Evolutionary conservation across 37 sponge, comb jelly and placozoan genomes (phyloP).

Genomic region (Cladorhizidae sp.): DNA sequence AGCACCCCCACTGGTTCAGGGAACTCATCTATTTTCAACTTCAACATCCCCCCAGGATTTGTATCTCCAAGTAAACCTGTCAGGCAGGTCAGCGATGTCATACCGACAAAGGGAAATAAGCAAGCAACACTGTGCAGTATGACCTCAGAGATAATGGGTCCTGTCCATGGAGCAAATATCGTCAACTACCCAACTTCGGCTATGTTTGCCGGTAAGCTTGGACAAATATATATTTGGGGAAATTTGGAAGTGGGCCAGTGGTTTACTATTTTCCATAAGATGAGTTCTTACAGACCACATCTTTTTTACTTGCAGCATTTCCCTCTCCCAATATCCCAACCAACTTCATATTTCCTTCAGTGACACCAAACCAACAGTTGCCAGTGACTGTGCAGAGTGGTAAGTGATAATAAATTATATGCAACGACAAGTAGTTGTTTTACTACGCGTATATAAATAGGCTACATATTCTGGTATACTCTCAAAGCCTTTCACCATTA

Average conservation of each 20-base stretch:
- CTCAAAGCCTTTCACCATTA: too few species aligned
- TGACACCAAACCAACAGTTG: constrained; percentile 26
- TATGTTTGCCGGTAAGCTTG: constrained; percentile 24
- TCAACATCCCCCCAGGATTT: constrained; percentile 16
- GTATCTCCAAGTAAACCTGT: constrained; percentile 37
- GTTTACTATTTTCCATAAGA: too few species aligned
- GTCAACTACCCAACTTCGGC: constrained; percentile 20
- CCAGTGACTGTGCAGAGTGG: not conserved
- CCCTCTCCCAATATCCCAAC: constrained; percentile 33
- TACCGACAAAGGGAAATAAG: not conserved
- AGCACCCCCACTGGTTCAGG: constrained; percentile 53
- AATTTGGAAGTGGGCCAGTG: too few species aligned
- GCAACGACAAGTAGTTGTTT: too few species aligned
- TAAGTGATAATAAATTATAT: not conserved
- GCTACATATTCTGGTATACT: too few species aligned
- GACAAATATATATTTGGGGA: not conserved
- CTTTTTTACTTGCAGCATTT: constrained; percentile 11
- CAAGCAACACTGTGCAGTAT: not conserved
- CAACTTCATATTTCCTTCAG: constrained; percentile 32
- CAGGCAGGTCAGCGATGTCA: not conserved
- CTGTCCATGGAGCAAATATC: not conserved
- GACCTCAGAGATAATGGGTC: not conserved
- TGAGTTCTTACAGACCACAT: too few species aligned
- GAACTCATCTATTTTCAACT: constrained; percentile 32
- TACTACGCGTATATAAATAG: too few species aligned